phyloP scores from a whole-genome alignment of 2,797 vertebrate genomes.

The Poecilia wingei region DNA sequence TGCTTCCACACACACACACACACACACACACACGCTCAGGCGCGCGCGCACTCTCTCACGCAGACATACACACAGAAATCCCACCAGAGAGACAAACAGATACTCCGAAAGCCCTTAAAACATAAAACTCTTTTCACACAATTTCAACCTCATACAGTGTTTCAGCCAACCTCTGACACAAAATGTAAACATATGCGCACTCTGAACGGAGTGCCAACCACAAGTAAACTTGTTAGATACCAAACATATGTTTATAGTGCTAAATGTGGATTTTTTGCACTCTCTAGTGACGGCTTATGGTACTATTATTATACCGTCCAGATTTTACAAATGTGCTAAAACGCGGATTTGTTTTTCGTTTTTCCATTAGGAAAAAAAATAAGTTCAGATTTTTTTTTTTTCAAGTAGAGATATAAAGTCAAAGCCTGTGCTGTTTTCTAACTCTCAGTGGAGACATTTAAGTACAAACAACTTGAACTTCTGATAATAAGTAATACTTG shows the following conservation, averaged over 20 bases:
- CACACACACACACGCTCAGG: slow-evolving; percentile 3
- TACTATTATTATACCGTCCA: slow-evolving; percentile 38
- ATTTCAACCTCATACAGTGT: slow-evolving; percentile 47
- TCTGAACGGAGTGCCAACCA: slow-evolving; percentile 42
- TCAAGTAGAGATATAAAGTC: slow-evolving; percentile 49
- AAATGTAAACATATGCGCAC: slow-evolving; percentile 69
- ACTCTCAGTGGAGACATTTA: slow-evolving; percentile 30
- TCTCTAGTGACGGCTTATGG: slow-evolving; percentile 56
- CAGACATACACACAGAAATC: slow-evolving; percentile 27
- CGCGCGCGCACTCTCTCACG: slow-evolving; percentile 7
- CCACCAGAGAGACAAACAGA: slow-evolving; percentile 76
- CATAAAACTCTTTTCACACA: slow-evolving; percentile 55
- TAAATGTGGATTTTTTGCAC: slow-evolving; percentile 53
- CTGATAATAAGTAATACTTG: not conserved
- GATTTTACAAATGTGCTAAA: slow-evolving; percentile 70
- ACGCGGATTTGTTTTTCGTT: slow-evolving; percentile 41
- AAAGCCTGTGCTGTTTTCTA: slow-evolving; percentile 40
- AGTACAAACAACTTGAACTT: slow-evolving; percentile 23
- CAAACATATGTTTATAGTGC: slow-evolving; percentile 48
- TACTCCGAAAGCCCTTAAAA: slow-evolving; percentile 73
- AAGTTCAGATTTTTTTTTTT: slow-evolving; percentile 31
- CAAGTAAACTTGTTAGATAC: slow-evolving; percentile 41
- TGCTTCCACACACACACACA: slow-evolving; percentile 21
- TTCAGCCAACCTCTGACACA: slow-evolving; percentile 46
- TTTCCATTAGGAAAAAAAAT: slow-evolving; percentile 19